These are phyloP conservation scores for Melanotaenia duboulayi DNA, from an alignment of 2,113 vertebrate genomes.

Conservation along the genomic window DNA sequence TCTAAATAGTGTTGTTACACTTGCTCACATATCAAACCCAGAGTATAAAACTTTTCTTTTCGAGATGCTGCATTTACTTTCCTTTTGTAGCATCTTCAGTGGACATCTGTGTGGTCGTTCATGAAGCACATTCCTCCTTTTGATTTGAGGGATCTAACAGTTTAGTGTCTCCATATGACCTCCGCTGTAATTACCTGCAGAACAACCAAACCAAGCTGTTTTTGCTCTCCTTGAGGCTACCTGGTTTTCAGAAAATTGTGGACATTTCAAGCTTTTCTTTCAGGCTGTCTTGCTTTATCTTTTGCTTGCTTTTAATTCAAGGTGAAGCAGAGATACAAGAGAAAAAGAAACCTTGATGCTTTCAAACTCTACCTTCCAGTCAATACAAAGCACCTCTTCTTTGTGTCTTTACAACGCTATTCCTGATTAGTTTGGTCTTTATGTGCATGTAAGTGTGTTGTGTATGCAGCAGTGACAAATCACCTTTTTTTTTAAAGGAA, in stretches of 20 bases:
- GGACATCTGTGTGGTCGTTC: too few relatives aligned
- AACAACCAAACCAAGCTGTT: neutral
- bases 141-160: too few relatives aligned
- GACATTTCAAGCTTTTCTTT: neutral
- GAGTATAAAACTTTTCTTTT: too few relatives aligned
- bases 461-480: neutral
- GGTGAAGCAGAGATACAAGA: constrained; percentile 16
- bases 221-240: neutral
- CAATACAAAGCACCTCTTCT: neutral
- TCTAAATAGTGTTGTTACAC: neutral
- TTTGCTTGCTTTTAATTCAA: constrained; percentile 41
- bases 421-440: neutral
- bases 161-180: neutral
- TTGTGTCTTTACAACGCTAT: constrained; percentile 9
- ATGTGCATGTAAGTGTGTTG: neutral
- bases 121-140: neutral
- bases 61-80: too few relatives aligned
- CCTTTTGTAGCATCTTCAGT: too few relatives aligned
- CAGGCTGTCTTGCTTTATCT: neutral
- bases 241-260: neutral
- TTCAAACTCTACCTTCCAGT: constrained; percentile 12
- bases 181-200: too few relatives aligned
- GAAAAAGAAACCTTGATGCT: neutral
- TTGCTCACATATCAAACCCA: neutral
- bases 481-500: neutral